Conservation (phyloP, 2,888 invertebrate genomes). For the Apamea anceps region DNA sequence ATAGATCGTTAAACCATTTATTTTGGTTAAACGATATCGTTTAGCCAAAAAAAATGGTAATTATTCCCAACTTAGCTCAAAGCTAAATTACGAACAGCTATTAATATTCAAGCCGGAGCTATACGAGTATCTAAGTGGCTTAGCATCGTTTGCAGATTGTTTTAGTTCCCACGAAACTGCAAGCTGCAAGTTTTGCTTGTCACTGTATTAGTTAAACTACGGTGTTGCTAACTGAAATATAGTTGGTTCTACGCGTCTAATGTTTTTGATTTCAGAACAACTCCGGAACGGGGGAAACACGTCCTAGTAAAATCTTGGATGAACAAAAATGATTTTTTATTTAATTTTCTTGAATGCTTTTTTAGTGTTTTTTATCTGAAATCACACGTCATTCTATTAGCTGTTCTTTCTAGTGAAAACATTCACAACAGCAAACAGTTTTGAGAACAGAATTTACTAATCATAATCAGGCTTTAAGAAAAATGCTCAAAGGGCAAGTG, state of each 20-base stretch:
- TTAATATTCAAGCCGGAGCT: slow-evolving; percentile 45
- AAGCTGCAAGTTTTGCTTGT: slow-evolving; percentile 46
- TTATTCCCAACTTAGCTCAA: slow-evolving; percentile 2
- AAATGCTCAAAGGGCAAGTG: not conserved
- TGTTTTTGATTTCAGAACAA: not conserved
- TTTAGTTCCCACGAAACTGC: slow-evolving; percentile 41
- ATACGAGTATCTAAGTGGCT: slow-evolving; percentile 41
- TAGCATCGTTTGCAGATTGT: slow-evolving; percentile 60
- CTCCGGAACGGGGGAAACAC: not conserved
- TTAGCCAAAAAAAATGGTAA: not conserved
- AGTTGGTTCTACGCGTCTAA: slow-evolving; percentile 1
- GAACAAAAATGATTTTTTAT: not conserved
- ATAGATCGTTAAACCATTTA: not conserved
- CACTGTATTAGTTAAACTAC: slow-evolving; percentile 45
- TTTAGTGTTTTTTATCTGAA: not conserved
- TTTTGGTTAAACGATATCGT: too few relatives aligned
- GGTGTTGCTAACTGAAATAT: slow-evolving; percentile 44
- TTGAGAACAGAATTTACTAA: not conserved
- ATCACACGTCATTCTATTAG: not conserved
- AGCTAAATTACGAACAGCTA: slow-evolving; percentile 9
- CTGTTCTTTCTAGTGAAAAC: not conserved
- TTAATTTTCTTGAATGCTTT: too few relatives aligned
- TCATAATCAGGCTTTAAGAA: not conserved
- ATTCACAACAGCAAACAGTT: not conserved
- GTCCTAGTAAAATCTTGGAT: not conserved